Evolutionary conservation across 2,888 invertebrate species (phyloP), one percentile per base, ranked within the genome.

Genomic region (Thalpophila matura): DNA sequence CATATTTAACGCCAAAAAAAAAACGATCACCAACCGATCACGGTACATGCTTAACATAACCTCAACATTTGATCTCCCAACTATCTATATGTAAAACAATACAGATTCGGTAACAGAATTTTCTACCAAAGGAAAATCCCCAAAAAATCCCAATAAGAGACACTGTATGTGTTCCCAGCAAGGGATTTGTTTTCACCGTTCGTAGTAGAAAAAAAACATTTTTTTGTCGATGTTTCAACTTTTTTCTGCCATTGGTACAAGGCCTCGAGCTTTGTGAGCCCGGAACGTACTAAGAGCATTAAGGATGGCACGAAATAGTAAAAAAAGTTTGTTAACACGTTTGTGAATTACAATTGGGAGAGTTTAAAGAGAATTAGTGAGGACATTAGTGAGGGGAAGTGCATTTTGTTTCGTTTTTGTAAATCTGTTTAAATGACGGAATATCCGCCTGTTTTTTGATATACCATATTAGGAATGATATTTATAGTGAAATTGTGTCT

Each of bases 171-270:
- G 74, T 67, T 61, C 43, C 74, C 64, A 61, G 62, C 64, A 50
- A 64, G 50, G 77, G 79, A 79, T 79, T 79, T 77, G 79, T 79
- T 73, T 76, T 50, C 49, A 70, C 45, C 67, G 68, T 50, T 46
- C 50, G 58, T 58, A 61, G 57, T 47, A 57, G 37, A 64, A 79
- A 69, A 68, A 79, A 80, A 76, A 76, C 67, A 56, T 20, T 65
- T 69, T 75, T 81, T 79, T 79, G 71, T 74, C 68, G 55, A 68
- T 73, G 72, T 83, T 81, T 74, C 69, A 59, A 80, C 60, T 70
- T 83, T 85, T 74, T 68, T 84, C 84, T 82, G 57, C 69, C 71
- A 65, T 62, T 53, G 71, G 78, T 79, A 83, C 86, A 83, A 80
- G 64, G 74, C 74, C 51, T 38, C 74, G 20, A 64, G 82, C 83